These are phyloP conservation scores for Trinorchestia longiramus DNA, from an alignment of 1,140 invertebrate species.

Conservation along the genomic window DNA sequence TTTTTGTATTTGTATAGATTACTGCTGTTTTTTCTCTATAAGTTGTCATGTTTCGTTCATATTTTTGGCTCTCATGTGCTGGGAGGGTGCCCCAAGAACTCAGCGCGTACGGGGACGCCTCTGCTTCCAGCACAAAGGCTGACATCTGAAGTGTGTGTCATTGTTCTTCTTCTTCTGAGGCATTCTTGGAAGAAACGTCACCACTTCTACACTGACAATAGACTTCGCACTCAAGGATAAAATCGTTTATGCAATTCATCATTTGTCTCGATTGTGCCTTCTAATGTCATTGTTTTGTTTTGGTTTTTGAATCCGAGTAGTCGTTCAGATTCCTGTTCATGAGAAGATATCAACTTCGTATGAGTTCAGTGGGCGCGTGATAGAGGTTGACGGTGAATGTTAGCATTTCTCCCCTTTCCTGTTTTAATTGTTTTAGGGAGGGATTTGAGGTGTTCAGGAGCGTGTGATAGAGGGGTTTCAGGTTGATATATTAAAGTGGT, in stretches of 20 bases:
- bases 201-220: neutral
- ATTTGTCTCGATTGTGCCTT: neutral
- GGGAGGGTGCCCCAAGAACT: neutral
- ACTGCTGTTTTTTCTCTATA: neutral
- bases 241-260: conserved; percentile 1
- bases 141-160: neutral
- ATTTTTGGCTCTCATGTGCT: neutral
- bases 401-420: neutral
- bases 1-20: neutral
- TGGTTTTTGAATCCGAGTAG: neutral
- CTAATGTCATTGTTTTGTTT: neutral
- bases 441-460: too few species aligned
- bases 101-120: neutral
- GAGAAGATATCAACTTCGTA: neutral
- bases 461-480: too few species aligned
- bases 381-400: neutral
- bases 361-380: neutral
- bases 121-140: neutral
- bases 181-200: neutral
- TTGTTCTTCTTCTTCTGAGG: neutral
- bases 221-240: conserved; percentile 6
- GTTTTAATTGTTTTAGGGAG: too few species aligned
- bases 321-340: neutral
- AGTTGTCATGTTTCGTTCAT: neutral
- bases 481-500: too few species aligned